Base-by-base conservation (phyloP, 2,888 invertebrate genomes). In the Blomia tropicalis region DNA sequence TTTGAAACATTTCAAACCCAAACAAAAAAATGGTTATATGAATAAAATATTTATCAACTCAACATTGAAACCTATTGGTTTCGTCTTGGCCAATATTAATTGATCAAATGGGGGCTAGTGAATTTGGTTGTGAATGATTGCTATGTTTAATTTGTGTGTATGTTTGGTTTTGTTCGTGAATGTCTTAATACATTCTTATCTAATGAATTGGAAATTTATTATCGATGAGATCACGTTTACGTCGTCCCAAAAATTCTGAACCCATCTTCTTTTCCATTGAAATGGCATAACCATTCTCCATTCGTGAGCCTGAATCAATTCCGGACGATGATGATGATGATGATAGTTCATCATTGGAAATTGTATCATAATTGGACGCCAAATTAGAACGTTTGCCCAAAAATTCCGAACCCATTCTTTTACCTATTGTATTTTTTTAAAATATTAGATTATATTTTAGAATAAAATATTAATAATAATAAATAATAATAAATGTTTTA, bases 331-430 rank as follows among this genome's bases (percentile, higher is more conserved):
- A 7, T 22, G 51, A 7, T 22, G 7, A 51, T 4, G 14, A 25
- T 11, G 2, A 11, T 17, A 19, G 43, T n/a, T 14, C 23, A 17
- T 27, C 36, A 19, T 17, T 22, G n/a, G 31, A 25, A 17, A 25
- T 17, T 22, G 14, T n/a, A n/a, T n/a, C n/a, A n/a, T n/a, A n/a
- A n/a, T n/a, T n/a, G 3, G 41, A 23, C 17, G 51, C 53, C 22
- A 29, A 11, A 17, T 3, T 36, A 22, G 29, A 56, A 25, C 62
- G 43, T 29, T 54, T 59, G 14, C 68, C 68, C 59, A 68, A 63
- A 56, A 68, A 68, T 51, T 68, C 68, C 0, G 68, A 68, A 4
- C 68, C 68, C 67, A 68, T 67, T 53, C 67, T 56, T 59, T 68
- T 68, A 7, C 66, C 67, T 56, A 30, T 56, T 56, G 29, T 11